These are phyloP conservation scores for Ophiodon elongatus DNA, from an alignment of 2,113 vertebrate species.

Conservation along the genomic window DNA sequence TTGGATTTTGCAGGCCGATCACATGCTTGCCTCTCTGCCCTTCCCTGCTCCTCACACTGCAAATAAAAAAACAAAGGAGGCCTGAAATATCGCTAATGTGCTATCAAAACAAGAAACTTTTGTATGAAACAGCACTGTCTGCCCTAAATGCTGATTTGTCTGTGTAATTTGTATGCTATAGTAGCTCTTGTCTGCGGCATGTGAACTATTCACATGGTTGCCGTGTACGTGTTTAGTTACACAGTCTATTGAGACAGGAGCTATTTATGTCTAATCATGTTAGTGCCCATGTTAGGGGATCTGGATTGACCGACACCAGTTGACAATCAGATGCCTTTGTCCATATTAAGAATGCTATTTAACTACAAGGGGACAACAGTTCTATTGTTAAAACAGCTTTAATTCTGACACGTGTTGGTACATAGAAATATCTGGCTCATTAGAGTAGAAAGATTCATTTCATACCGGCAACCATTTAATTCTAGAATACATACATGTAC, in stretches of 20 bases:
- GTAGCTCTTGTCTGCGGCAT: constrained; percentile 58
- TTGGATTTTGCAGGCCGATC: constrained; percentile 22
- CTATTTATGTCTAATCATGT: constrained; percentile 83
- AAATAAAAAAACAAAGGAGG: constrained; percentile 17
- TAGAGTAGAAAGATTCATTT: neutral
- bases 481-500: neutral
- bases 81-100: constrained; percentile 4
- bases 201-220: constrained; percentile 57
- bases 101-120: neutral
- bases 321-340: constrained; percentile 74
- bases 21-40: constrained; percentile 18
- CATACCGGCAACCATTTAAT: neutral
- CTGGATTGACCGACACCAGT: constrained; percentile 74
- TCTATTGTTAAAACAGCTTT: constrained; percentile 50
- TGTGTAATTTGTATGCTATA: constrained; percentile 32
- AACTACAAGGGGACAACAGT: constrained; percentile 47
- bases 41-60: neutral
- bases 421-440: neutral
- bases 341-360: constrained; percentile 71
- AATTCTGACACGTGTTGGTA: neutral
- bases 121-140: neutral
- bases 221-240: constrained; percentile 68
- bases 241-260: constrained; percentile 70
- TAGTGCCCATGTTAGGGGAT: constrained; percentile 82
- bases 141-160: constrained; percentile 7